These are phyloP conservation scores for Strigamia transsilvanica DNA, from an alignment of 2,888 invertebrate species.

Conservation along the genomic window DNA sequence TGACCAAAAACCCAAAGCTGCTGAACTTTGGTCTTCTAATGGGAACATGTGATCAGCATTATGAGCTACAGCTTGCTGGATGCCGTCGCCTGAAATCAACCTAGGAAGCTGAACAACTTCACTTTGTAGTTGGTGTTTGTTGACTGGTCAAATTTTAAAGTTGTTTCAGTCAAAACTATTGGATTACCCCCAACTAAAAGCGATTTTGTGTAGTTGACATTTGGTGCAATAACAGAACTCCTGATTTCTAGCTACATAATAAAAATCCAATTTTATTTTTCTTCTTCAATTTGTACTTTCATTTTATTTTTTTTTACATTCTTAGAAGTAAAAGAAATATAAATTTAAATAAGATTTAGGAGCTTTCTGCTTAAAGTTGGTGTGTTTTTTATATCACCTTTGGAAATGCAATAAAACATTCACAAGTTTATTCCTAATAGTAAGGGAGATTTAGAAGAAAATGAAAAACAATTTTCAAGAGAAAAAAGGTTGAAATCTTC, in stretches of 20 bases:
- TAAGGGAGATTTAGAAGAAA: background rate
- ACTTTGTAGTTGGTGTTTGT: no score
- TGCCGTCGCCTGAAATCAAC: no score
- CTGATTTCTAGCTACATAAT: background rate
- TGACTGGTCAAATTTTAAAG: no score
- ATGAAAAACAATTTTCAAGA: background rate
- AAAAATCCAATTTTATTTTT: background rate
- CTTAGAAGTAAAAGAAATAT: background rate
- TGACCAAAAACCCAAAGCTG: no score
- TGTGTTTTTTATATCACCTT: background rate
- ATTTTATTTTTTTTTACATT: background rate
- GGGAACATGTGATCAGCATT: no score
- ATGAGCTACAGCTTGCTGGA: no score
- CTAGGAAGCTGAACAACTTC: no score
- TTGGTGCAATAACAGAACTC: no score
- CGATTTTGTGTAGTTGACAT: no score
- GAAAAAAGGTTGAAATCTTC: background rate
- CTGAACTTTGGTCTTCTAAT: no score
- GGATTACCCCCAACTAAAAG: no score
- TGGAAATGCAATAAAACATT: constrained; percentile 28
- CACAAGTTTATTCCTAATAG: background rate
- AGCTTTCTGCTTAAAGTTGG: background rate
- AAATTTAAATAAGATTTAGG: background rate
- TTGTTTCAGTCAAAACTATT: no score
- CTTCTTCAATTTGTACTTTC: background rate